Evolutionary conservation across 2,888 invertebrate genomes (phyloP), one percentile per base, ranked within the genome.

Genomic region (Leptinotarsa tumamoca): DNA sequence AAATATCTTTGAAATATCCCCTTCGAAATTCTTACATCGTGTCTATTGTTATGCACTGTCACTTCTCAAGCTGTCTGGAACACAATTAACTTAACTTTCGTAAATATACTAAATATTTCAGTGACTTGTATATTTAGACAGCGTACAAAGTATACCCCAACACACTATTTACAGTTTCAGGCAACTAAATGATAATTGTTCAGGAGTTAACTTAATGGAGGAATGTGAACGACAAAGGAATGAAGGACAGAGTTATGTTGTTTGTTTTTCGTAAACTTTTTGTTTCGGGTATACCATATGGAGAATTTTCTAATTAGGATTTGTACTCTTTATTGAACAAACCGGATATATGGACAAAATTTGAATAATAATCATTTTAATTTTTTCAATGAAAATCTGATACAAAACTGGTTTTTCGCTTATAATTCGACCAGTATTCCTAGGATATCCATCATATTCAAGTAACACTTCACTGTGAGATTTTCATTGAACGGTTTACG

Each of bases 41-140:
- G 80, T 80, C 79, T 80, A 81, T 81, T 81, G 81, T 81, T 79
- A 81, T 79, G 78, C 76, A 70, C 78, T 78, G 80, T 79, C 79
- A 79, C 80, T 81, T 78, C 71, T 79, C 76, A 78, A 80, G 72
- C 78, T 81, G 78, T 78, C 79, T 77, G 74, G 80, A 81, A 79
- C 78, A 80, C 80, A 81, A 81, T 81, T 81, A 81, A 80, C 77
- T 75, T 72, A 78, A 78, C 75, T 77, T 70, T 74, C 73, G 80
- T 80, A 77, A 79, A 79, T 76, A 76, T 78, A 70, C 79, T 78
- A 79, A 79, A 80, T 80, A 80, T 79, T 81, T 79, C 80, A 78
- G 75, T 80, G 78, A 79, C 77, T 79, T 71, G 79, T 79, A 78
- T 80, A 80, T 80, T 79, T 80, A 79, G 79, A 77, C 74, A 80